phyloP scores from a whole-genome alignment of 2,113 vertebrate species.

The Rhadina sibilatrix region DNA sequence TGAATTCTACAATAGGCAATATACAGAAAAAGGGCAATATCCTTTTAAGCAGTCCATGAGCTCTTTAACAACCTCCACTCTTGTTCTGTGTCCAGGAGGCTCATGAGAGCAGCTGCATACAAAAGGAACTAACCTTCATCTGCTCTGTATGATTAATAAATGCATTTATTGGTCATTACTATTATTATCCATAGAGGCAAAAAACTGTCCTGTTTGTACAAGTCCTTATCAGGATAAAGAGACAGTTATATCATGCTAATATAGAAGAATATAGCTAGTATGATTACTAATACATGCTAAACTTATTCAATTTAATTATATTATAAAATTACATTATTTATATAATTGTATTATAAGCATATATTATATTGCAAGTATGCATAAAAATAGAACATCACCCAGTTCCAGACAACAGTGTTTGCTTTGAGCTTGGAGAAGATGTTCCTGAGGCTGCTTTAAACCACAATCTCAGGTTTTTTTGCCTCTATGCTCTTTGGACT shows the following conservation, averaged over 20 bases:
- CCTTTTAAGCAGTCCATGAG: neutral
- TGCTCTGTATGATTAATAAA: neutral
- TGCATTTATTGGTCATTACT: neutral
- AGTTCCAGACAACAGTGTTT: neutral
- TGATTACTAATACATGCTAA: neutral
- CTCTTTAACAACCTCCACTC: neutral
- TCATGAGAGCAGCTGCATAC: neutral
- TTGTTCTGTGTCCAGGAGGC: neutral
- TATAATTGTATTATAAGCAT: neutral
- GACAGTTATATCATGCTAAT: neutral
- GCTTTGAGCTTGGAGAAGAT: neutral
- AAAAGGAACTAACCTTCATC: neutral
- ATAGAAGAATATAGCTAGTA: neutral
- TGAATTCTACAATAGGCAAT: neutral
- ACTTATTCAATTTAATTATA: neutral
- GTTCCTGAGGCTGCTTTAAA: neutral
- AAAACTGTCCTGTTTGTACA: neutral
- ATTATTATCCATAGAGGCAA: neutral
- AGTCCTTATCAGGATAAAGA: neutral
- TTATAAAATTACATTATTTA: neutral
- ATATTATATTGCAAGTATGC: neutral
- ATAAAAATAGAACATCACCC: neutral
- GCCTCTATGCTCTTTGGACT: neutral
- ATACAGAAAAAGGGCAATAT: neutral
- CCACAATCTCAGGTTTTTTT: neutral